Evolutionary conservation across 35 echinoderm and acorn worm genomes (phyloP), one percentile per base, ranked within the genome.

Genomic region (Ptychodera flava): DNA sequence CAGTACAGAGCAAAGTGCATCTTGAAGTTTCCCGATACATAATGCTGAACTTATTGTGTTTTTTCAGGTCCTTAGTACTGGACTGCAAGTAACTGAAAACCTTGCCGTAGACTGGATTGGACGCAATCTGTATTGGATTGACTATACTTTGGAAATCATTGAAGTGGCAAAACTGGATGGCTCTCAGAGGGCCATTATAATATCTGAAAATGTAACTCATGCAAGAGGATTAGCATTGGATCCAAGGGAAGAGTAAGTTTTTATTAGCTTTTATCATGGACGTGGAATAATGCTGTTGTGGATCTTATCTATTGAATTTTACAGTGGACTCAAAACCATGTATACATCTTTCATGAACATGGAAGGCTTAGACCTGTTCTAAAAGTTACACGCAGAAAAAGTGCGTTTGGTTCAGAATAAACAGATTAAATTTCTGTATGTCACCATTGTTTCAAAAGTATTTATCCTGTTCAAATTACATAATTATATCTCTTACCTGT

Each of bases 41-140:
- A 31, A 81, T 15, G 31, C 16, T 15, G 31, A 81, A 81, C 31
- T 81, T 16, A 15, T 85, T 38, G 1, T 85, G 2, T 38, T 30
- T 38, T 34, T 45, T 14, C 45, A 94, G 93, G 28, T 91, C 10
- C 37, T 91, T 35, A 31, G 77, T 32, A 83, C 82, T 88, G 93
- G 93, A 37, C 34, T 94, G 15, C 77, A 81, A 1, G 0, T 16
- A 0, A 85, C 82, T 34, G 78, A 85, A 78, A n/a, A n/a, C n/a
- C n/a, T n/a, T n/a, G n/a, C n/a, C n/a, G 86, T 91, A 28, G 93
- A 95, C 35, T 95, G 93, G 93, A 86, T 95, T 29, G 86, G 79
- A 29, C 82, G 86, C 30, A 84, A 95, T 53, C 37, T 94, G 36
- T 94, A 94, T 79, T 94, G 89, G 89, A 14, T 85, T 16, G 93